Conservation (phyloP, 2,113 vertebrate species). For the Fregetta grallaria region DNA sequence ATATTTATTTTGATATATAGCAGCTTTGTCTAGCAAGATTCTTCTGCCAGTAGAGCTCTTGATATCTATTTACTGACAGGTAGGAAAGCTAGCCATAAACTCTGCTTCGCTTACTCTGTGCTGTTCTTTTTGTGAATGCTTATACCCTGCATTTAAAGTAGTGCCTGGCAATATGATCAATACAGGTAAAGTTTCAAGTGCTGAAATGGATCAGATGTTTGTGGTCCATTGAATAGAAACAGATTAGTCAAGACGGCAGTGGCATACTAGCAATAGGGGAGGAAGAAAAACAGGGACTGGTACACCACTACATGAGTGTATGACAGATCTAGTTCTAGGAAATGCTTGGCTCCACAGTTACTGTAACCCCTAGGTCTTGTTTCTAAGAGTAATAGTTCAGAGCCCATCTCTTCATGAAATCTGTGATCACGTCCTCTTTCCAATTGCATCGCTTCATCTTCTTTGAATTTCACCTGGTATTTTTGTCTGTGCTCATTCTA, state of each 20-base stretch:
- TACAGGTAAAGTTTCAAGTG: conserved; percentile 35
- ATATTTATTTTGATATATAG: background rate
- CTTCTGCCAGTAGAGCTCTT: background rate
- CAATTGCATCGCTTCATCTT: background rate
- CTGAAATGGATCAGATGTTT: background rate
- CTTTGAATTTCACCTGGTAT: background rate
- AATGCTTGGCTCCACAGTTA: rapidly evolving
- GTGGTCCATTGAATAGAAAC: background rate
- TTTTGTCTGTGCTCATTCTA: background rate
- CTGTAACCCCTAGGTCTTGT: background rate
- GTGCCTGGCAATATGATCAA: background rate
- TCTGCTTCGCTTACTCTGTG: background rate
- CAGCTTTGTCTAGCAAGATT: background rate
- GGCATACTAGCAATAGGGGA: background rate
- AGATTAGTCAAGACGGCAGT: background rate
- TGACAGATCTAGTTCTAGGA: background rate
- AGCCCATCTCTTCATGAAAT: background rate
- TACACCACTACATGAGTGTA: rapidly evolving
- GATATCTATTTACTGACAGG: background rate
- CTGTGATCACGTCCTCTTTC: background rate
- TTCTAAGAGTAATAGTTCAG: background rate
- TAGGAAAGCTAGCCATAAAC: background rate
- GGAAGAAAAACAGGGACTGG: background rate
- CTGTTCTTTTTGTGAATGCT: background rate
- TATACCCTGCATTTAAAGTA: conserved; percentile 1